A percentile compares a stretch with the other conserved stretches of the same genome.
Conservation (phyloP, 2,888 invertebrate genomes). For the Phortica magna region DNA sequence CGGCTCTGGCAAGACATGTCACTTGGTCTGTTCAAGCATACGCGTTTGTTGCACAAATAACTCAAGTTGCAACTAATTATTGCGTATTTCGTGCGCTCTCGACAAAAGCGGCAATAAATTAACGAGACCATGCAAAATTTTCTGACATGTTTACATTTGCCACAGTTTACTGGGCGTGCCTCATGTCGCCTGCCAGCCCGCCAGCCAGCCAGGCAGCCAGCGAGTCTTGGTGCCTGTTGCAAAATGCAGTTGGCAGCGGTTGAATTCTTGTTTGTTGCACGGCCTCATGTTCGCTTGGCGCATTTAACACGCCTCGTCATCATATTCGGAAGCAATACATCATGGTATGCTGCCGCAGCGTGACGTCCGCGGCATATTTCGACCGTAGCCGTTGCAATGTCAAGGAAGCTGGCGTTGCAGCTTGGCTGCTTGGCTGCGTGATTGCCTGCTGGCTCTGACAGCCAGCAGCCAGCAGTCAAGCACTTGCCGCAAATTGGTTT, state of each 20-base stretch:
- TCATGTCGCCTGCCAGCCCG: not conserved
- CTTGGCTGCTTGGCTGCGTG: not conserved
- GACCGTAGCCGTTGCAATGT: not conserved
- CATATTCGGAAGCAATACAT: conserved; percentile 71
- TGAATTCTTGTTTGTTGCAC: not conserved
- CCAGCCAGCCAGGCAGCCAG: not conserved
- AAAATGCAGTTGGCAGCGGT: conserved; percentile 10
- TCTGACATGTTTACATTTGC: conserved; percentile 34
- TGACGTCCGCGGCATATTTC: conserved; percentile 35
- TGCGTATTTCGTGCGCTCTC: conserved; percentile 61
- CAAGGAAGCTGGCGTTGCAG: conserved; percentile 2
- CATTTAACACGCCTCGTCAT: conserved; percentile 70
- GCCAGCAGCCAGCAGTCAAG: conserved; percentile 54
- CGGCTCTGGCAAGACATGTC: conserved; percentile 1
- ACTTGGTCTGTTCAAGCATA: not conserved
- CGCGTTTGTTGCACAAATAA: conserved; percentile 66
- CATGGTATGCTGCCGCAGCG: conserved; percentile 51
- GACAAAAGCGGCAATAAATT: conserved; percentile 65
- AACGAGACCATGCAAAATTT: conserved; percentile 30
- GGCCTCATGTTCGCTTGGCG: conserved; percentile 26
- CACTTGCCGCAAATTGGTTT: conserved; percentile 71
- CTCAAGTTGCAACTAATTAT: conserved; percentile 72
- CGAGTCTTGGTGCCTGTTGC: not conserved
- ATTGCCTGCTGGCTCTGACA: conserved; percentile 58
- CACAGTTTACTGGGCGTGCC: conserved; percentile 19